Conservation (phyloP, 2,113 vertebrate genomes). For the Orthonyx spaldingii region DNA sequence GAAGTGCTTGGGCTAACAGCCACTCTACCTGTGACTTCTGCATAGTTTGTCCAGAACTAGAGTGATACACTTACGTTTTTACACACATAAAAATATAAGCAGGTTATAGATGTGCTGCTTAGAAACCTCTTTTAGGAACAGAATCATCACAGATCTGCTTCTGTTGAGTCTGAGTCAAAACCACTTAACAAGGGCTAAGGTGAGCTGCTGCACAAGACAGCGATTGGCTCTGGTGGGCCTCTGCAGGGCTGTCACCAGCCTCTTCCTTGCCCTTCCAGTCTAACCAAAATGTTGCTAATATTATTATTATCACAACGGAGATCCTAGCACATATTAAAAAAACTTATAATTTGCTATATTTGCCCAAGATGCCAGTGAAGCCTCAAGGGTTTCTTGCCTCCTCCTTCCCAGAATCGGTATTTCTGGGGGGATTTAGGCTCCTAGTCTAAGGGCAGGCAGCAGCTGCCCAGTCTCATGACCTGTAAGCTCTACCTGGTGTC, state of each 20-base stretch:
- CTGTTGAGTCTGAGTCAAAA: background rate
- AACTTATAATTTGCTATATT: background rate
- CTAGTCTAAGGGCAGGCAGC: background rate
- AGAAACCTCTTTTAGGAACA: background rate
- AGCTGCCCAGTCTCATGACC: background rate
- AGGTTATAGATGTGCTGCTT: background rate
- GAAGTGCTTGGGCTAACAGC: background rate
- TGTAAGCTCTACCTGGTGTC: background rate
- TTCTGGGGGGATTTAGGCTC: background rate
- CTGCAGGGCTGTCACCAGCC: background rate
- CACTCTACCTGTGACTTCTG: background rate
- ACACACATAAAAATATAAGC: background rate
- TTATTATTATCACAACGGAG: background rate
- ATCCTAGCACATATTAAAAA: background rate
- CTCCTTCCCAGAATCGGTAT: rapidly evolving
- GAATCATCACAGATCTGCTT: background rate
- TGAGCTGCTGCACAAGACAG: background rate
- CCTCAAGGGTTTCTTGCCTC: background rate
- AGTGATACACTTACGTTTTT: background rate
- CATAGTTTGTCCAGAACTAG: background rate
- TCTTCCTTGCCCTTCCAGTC: background rate
- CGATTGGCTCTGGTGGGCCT: background rate
- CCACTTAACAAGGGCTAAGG: background rate
- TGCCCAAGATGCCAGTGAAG: background rate
- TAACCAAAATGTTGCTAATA: background rate